Conservation (phyloP, 2,797 vertebrate genomes). For the Helicolenus hilgendorfi region DNA sequence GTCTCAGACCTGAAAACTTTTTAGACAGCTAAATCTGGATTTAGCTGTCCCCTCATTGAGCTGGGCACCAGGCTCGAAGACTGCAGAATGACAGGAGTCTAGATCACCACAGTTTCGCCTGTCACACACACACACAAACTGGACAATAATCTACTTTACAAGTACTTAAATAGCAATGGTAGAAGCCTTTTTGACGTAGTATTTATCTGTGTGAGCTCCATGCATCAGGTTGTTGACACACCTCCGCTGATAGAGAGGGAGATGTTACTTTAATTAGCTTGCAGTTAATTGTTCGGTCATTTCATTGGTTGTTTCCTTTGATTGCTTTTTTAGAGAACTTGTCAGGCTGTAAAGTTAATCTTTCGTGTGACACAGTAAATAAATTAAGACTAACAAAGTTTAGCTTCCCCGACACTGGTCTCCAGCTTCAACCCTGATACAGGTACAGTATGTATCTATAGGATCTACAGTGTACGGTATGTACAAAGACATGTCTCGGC, state of each 20-base stretch:
- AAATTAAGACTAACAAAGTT: not conserved
- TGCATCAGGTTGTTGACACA: not conserved
- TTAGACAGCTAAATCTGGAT: slow-evolving; percentile 42
- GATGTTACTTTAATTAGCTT: slow-evolving; percentile 41
- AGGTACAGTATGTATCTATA: not conserved
- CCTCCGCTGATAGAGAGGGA: slow-evolving; percentile 1
- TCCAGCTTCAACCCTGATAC: not conserved
- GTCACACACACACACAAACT: not conserved
- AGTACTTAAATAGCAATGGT: not conserved
- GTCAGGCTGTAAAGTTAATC: not conserved
- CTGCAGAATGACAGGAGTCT: slow-evolving; percentile 11
- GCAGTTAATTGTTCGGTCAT: slow-evolving; percentile 6
- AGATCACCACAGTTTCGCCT: not conserved
- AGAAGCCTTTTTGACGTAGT: not conserved
- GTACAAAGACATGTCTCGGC: slow-evolving; percentile 10
- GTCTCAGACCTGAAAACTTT: slow-evolving; percentile 25
- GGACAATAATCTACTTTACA: not conserved
- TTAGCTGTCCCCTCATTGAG: slow-evolving; percentile 10
- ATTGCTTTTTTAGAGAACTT: slow-evolving; percentile 27
- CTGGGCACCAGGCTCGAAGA: slow-evolving; percentile 12
- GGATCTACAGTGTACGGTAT: not conserved
- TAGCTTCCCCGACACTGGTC: not conserved
- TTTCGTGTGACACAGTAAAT: not conserved
- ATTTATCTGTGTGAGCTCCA: not conserved
- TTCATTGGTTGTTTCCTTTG: slow-evolving; percentile 14